Base-by-base conservation (phyloP, 2,113 vertebrate genomes). In the Larimichthys polyactis region DNA sequence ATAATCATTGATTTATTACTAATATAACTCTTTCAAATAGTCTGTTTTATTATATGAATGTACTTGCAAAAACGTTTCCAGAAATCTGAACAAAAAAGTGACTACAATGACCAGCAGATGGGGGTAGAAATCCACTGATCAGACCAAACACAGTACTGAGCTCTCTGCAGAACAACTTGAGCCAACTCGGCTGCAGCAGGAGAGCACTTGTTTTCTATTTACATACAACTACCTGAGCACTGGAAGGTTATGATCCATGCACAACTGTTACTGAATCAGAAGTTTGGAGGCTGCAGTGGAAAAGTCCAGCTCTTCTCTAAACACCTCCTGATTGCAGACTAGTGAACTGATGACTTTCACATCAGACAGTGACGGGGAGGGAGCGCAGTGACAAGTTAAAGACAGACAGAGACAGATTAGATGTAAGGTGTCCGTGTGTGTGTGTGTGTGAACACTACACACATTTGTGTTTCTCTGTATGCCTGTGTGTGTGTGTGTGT, bases 51-150 rank as follows among this genome's bases (percentile, higher is more conserved):
- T 10, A 16, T 48, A 10, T 4, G 14, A 76, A 54, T 65, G 20
- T 11, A 44, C 0, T 5, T 59, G 1, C 29, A 24, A 24, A 58
- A 57, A 7, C 20, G 12, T 20, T 49, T 29, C 16, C 15, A 64
- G 9, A 36, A 11, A 51, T n/a, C 4, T 24, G 4, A 59, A 54
- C 14, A 20, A 57, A 24, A 10, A 22, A 16, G 19, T 5, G 82
- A 64, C 52, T 19, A 9, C 29, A 40, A 5, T 52, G 82, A 82
- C 83, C 95, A 94, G 91, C 40, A 94, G 94, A 80, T 93, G 94
- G 94, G 44, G 87, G 78, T 92, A 93, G 81, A 92, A 70, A 60
- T 77, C 87, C 87, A 93, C 88, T 66, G 70, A 52, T 40, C 8
- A 43, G 29, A 43, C 40, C 43, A 29, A 12, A 51, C 40, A 5